Evolutionary conservation across 2,113 vertebrate genomes (phyloP), one percentile per base, ranked within the genome.

Genomic region (Carassius carassius): DNA sequence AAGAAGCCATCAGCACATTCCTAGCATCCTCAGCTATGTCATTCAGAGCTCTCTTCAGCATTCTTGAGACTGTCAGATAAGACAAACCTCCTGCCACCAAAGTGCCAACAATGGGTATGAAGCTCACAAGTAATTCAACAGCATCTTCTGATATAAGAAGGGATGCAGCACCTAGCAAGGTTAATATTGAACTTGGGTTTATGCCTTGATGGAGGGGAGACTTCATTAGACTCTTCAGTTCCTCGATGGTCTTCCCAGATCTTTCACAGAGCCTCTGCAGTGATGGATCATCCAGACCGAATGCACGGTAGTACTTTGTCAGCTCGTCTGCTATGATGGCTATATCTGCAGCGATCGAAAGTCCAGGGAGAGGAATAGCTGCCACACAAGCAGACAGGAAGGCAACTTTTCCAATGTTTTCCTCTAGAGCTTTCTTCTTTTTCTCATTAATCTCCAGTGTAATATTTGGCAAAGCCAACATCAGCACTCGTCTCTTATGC

Each of bases 201-300:
- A 94, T 89, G 87, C 92, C 91, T 12, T 62, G 84, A 78, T 89
- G 87, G 23, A 93, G 76, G 0, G 91, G 92, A 1, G 92, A 94
- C n/a, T 87, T 90, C 25, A 94, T 89, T 13, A 84, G 89, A 0
- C 87, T 87, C 78, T 90, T 93, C 85, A 95, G 82, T 62, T 94
- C 93, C 0, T 92, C 90, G 0, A 94, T 84, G 47, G 92, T 86
- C 35, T 93, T 92, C 63, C 81, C 89, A 88, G 91, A 90, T 73
- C 90, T 92, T 62, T 90, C 84, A 0, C 93, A 92, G 79, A 94
- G 89, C 73, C 78, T 91, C 58, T 86, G 58, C 84, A 95, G 89
- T 0, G 93, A 93, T 29, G 90, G 83, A 0, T 93, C 90, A 3
- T 94, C 94, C 74, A 94, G 88, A 78, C 93, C 90, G 1, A 95